Evolutionary conservation across 1,140 invertebrate species (phyloP).

Genomic region (Macrobrachium nipponense): DNA sequence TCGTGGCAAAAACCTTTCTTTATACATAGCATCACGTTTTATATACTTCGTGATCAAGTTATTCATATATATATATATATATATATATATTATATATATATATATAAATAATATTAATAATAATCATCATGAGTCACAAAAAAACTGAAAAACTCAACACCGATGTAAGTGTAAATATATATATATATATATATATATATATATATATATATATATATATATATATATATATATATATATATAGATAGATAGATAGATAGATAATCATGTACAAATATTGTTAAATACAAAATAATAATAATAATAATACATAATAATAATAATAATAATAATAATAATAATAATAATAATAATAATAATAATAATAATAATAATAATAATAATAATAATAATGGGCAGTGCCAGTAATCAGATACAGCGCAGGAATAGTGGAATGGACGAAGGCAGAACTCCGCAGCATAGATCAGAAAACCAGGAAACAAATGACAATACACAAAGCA

Average conservation of each 20-base stretch:
- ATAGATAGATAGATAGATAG: neutral
- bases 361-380: neutral
- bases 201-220: constrained; percentile 18
- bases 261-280: neutral
- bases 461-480: too few relatives aligned
- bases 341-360: neutral
- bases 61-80: constrained; percentile 7
- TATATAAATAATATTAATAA: neutral
- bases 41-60: too few relatives aligned
- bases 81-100: constrained; percentile 13
- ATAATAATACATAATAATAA: neutral
- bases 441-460: too few relatives aligned
- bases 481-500: too few relatives aligned
- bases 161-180: neutral
- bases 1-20: too few relatives aligned
- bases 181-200: neutral
- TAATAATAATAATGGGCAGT: too few relatives aligned
- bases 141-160: too few relatives aligned
- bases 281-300: neutral
- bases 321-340: neutral
- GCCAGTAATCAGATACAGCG: too few relatives aligned
- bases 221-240: constrained; percentile 14
- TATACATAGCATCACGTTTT: too few relatives aligned
- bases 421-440: too few relatives aligned
- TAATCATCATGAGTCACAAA: too few relatives aligned